Evolutionary conservation across 92 coral and sea anemone species (phyloP), one percentile per base, ranked within the genome.

Genomic region (Porites lobata): DNA sequence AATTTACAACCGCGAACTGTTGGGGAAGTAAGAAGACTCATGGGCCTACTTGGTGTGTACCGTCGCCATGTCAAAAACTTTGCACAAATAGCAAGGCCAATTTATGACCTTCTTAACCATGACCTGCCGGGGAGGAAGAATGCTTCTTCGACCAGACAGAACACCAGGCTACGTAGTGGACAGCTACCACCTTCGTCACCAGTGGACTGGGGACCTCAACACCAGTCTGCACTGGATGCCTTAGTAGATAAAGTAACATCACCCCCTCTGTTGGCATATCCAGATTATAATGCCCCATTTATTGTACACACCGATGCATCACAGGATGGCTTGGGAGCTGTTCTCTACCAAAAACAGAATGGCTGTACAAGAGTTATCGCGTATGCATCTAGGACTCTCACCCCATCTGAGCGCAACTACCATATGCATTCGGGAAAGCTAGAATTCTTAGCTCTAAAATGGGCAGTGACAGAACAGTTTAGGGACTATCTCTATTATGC

Each of bases 391-490:
- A 64, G 88, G 59, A 65, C 92, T 6, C 80, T 88, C 61, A 75
- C 92, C 14, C 77, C 88, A 22, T 64, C 92, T 6, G 82, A 88
- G 57, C 15, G 13, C 2, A 87, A 87, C 26, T 87, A 87, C 51
- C 90, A 87, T 6, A 10, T 88, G 53, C 87, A 88, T 67, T 66
- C 88, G 1, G 92, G 88, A 56, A 82, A 88, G 63, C 15, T 88
- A 12, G 87, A 88, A 43, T 82, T 88, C 63, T 74, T 88, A 47
- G 88, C 92, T 15, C 56, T 88, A 54, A 88, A 82, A 54, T 88
- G 91, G 92, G 84, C 75, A 69, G 88, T 88, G 53, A 75, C 78
- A 51, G 82, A 87, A n/a, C 91, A 87, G 73, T 80, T 80, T 32
- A 50, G 91, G 9, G 91, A 87, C 81, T 79, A 80, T 76, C 53